Conservation (phyloP, 2,888 invertebrate species). For the Herminia tarsipennalis region DNA sequence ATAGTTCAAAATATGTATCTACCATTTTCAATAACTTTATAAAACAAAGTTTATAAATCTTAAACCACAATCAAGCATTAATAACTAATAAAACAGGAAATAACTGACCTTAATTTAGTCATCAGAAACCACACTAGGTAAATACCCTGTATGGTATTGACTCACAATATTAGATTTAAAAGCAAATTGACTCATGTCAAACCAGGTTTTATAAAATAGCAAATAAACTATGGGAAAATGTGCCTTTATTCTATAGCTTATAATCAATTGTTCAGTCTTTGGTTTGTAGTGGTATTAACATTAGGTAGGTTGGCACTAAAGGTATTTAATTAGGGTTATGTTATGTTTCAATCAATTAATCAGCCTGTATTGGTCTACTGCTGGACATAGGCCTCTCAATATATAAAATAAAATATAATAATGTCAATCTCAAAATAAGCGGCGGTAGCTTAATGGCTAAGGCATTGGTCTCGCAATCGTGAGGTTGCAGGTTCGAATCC, state of each 20-base stretch:
- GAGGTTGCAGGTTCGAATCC: no score
- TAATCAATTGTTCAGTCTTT: not conserved
- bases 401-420: no score
- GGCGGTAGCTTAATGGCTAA: no score
- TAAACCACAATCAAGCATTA: not conserved
- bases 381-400: no score
- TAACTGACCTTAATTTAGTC: constrained; percentile 3
- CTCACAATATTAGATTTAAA: constrained; percentile 1
- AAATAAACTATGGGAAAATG: not conserved
- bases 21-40: not conserved
- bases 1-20: no score
- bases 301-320: no score
- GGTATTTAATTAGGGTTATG: no score
- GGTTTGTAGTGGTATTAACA: no score
- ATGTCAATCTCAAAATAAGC: no score
- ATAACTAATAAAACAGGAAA: constrained; percentile 3
- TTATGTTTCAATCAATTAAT: no score
- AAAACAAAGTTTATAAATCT: not conserved
- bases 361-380: no score
- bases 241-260: not conserved
- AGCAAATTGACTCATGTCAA: constrained; percentile 2
- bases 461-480: no score
- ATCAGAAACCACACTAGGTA: constrained; percentile 6
- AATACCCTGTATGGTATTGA: constrained; percentile 8
- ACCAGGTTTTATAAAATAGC: not conserved